Evolutionary conservation across 2,888 invertebrate species (phyloP), one percentile per base, ranked within the genome.

Genomic region (Antitype chi): DNA sequence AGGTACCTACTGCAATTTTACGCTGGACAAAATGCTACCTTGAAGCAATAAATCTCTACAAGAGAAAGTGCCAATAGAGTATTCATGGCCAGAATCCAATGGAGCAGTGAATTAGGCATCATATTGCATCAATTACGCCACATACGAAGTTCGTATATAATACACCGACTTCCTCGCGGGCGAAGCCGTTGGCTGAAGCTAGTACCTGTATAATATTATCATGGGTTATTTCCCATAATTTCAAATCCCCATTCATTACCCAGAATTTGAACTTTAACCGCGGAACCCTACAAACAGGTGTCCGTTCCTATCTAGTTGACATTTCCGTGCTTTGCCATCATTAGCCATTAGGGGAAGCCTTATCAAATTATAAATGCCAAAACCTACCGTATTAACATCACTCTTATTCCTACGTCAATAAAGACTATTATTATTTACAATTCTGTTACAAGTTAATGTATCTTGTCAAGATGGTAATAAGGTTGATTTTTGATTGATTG

Each of bases 291-390:
- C 38, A 43, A 81, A 85, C 85, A 88, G 85, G 86, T 89, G 86
- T 86, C 38, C 66, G 38, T 60, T 60, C 66, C 74, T 84, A 85
- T 76, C 55, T 81, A 78, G 77, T 88, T 89, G 90, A 87, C 89
- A 90, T 90, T 90, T 89, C 77, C 90, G 90, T 90, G 90, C 77
- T 70, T 70, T 62, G 69, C 82, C 68, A 74, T 86, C 88, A 89
- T 89, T 87, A 88, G 38, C 81, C 66, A 83, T 82, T 85, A 87
- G 82, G 82, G 84, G 78, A 80, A 78, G 74, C 66, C 72, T 81
- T 78, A 84, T 81, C 78, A 78, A 87, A 88, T 85, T 84, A 85
- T 82, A 81, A 85, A 88, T 84, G 80, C 81, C 85, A 87, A 84
- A 80, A 74, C 57, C n/a, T 68, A 76, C 71, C 53, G 9, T 74